Evolutionary conservation across 2,113 vertebrate species (phyloP).

Genomic region (Mola mola): DNA sequence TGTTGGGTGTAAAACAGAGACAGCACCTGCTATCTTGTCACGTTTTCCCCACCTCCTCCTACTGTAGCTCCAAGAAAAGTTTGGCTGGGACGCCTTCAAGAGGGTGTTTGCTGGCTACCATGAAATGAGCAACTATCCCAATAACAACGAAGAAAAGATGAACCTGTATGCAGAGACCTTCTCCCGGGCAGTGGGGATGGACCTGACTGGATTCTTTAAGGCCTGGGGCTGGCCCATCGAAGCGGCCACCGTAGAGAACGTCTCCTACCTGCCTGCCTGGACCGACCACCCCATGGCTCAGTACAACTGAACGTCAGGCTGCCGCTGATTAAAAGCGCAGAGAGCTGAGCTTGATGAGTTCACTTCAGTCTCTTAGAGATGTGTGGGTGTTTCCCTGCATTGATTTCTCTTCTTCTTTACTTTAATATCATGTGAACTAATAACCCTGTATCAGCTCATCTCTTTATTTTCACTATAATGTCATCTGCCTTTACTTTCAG

Average conservation of each 20-base stretch:
- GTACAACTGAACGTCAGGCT: conserved; percentile 38
- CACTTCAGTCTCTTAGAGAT: too few relatives aligned
- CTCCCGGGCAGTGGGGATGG: conserved; percentile 76
- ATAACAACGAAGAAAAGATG: conserved; percentile 80
- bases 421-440: too few relatives aligned
- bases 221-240: conserved; percentile 86
- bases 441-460: too few relatives aligned
- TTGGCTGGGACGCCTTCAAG: conserved; percentile 85
- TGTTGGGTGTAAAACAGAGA: neutral
- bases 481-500: too few relatives aligned
- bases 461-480: too few relatives aligned
- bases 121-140: conserved; percentile 61
- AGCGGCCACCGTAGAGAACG: conserved; percentile 59
- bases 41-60: neutral
- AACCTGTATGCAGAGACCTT: conserved; percentile 85
- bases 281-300: conserved; percentile 79
- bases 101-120: conserved; percentile 83
- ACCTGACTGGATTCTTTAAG: conserved; percentile 82
- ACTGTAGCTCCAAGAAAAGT: conserved; percentile 83
- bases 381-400: too few relatives aligned
- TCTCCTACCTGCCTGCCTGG: conserved; percentile 79
- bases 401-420: too few relatives aligned
- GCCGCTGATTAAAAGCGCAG: neutral
- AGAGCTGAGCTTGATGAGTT: too few relatives aligned
- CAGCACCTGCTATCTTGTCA: too few relatives aligned